Conservation (phyloP, 2,797 vertebrate genomes). For the Falco biarmicus region DNA sequence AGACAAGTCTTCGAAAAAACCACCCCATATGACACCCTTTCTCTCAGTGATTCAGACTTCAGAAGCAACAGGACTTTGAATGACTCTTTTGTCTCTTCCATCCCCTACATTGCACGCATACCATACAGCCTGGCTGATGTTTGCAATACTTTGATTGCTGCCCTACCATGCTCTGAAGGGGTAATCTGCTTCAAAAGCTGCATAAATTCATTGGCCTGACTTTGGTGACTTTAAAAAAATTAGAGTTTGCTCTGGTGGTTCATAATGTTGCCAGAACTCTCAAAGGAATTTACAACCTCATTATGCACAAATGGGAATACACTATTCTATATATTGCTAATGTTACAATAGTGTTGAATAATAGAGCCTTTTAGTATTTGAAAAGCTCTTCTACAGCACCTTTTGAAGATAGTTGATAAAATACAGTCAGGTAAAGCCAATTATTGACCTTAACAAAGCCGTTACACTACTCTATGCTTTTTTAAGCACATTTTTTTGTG, state of each 20-base stretch:
- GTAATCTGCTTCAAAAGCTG: background rate
- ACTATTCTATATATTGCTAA: slow-evolving; percentile 59
- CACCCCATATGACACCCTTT: background rate
- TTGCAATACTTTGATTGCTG: background rate
- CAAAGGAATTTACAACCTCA: slow-evolving; percentile 70
- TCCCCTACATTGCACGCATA: rapidly evolving
- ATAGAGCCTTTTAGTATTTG: slow-evolving; percentile 49
- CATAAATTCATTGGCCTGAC: slow-evolving; percentile 54
- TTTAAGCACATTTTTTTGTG: slow-evolving; percentile 9
- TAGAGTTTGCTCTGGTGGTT: slow-evolving; percentile 43
- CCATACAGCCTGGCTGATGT: background rate
- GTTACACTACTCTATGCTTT: background rate
- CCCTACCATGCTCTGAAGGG: background rate
- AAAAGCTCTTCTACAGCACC: slow-evolving; percentile 58
- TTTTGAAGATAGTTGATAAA: slow-evolving; percentile 58
- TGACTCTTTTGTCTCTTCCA: background rate
- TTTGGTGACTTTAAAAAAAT: slow-evolving; percentile 50
- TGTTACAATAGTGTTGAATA: slow-evolving; percentile 58
- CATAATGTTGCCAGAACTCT: slow-evolving; percentile 58
- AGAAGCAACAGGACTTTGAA: background rate
- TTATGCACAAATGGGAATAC: slow-evolving; percentile 49
- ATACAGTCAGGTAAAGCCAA: slow-evolving; percentile 42
- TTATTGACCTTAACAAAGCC: slow-evolving; percentile 9
- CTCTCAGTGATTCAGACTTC: background rate
- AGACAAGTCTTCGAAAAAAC: background rate